Conservation (phyloP, 2,113 vertebrate genomes). For the Semnornis frantzii region DNA sequence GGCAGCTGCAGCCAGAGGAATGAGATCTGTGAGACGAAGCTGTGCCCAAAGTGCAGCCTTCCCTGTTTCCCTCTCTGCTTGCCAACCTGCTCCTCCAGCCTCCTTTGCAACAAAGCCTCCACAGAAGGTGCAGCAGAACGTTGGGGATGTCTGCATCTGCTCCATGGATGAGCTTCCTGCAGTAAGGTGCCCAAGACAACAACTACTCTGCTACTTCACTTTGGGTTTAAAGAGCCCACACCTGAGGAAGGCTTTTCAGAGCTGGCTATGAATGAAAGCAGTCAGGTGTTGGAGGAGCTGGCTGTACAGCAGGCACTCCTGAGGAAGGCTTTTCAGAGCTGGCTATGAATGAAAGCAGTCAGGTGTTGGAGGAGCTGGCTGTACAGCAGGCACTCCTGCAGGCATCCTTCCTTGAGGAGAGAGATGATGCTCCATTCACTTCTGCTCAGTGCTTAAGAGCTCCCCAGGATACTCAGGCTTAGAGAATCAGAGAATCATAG, state of each 20-base stretch:
- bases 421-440: not conserved
- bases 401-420: not conserved
- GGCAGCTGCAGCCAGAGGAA: conserved; percentile 20
- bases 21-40: not conserved
- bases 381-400: not conserved
- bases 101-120: conserved; percentile 43
- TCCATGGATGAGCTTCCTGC: conserved; percentile 25
- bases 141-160: conserved; percentile 32
- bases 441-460: not conserved
- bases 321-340: not conserved
- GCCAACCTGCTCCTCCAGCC: conserved; percentile 5
- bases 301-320: not conserved
- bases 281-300: not conserved
- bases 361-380: not conserved
- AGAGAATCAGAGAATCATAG: too few species aligned
- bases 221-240: not conserved
- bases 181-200: conserved; percentile 18
- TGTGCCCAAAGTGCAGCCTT: not conserved
- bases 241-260: not conserved
- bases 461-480: not conserved
- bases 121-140: conserved; percentile 27
- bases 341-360: not conserved
- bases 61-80: not conserved
- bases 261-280: not conserved
- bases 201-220: conserved; percentile 24